Percentiles rank a stretch among this genome's conserved stretches.
These are phyloP conservation scores for Sitophilus oryzae DNA, from an alignment of 1,140 invertebrate species.

Conservation along the genomic window DNA sequence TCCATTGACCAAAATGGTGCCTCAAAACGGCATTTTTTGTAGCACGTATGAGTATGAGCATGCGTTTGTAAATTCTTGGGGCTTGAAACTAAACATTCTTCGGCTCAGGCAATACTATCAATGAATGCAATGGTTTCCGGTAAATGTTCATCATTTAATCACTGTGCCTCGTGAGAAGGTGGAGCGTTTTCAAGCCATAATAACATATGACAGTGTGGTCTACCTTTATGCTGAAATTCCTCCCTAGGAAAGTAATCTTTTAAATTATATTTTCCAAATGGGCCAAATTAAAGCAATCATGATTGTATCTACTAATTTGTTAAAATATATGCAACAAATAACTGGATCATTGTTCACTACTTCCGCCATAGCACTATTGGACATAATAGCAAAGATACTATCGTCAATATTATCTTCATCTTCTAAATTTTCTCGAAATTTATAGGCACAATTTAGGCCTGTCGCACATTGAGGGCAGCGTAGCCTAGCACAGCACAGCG, in stretches of 20 bases:
- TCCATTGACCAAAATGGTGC: too few species aligned
- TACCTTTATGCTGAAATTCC: conserved; percentile 7
- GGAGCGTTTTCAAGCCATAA: conserved; percentile 3
- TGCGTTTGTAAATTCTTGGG: conserved; percentile 1
- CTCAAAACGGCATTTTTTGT: conserved; percentile 1
- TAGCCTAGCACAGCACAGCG: background rate
- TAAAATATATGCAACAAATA: background rate
- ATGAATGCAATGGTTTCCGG: background rate
- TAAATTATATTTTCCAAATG: conserved; percentile 3
- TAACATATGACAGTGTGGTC: too few species aligned
- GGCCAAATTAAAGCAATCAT: background rate
- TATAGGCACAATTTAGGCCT: background rate
- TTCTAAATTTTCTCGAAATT: conserved; percentile 6
- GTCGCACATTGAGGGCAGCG: background rate
- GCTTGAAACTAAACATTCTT: conserved; percentile 1
- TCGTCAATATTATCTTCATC: conserved; percentile 3
- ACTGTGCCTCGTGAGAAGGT: background rate
- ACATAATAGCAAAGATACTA: background rate
- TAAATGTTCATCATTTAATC: background rate
- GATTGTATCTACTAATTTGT: conserved; percentile 1
- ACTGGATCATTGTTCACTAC: conserved; percentile 5
- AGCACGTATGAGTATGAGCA: conserved; percentile 3
- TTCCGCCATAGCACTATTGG: conserved; percentile 1
- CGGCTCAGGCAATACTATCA: conserved; percentile 1
- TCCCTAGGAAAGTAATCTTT: conserved; percentile 1